Evolutionary conservation across 2,797 vertebrate genomes (phyloP), one percentile per base, ranked within the genome.

Genomic region (Poeciliopsis infans): DNA sequence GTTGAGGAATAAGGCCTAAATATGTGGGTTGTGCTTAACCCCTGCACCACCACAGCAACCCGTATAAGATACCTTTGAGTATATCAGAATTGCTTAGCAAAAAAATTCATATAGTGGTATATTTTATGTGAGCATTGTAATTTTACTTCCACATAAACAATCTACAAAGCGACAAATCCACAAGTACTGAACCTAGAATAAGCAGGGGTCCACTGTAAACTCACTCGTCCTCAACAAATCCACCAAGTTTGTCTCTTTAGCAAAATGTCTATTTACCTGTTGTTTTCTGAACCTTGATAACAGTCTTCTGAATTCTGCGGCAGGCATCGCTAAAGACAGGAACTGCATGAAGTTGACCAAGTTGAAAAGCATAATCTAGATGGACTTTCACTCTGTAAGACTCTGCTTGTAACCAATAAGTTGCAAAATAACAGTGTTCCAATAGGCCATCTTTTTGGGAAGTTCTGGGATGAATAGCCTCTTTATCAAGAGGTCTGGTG

Each of bases 401-500:
- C 36, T 68, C 33, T 39, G 18, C 36, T 18, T 11, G 18, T 33
- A 68, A 41, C 3, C 25, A 25, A 25, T 41, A 41, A 41, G 61
- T 3, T 36, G 15, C 16, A 18, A 64, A 64, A 61, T 31, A 15
- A 25, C 28, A 61, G 12, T 6, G 20, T 12, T 53, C 2, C 7
- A 41, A 53, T 20, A 20, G 2, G 23, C 25, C 4, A n/a, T 1
- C 20, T 2, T 46, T 13, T 47, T n/a, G 55, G 45, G 51, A 66
- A 64, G 28, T 28, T 12, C 36, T 18, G n/a, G 51, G 43, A 6
- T 47, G 33, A 75, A 20, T 61, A 49, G n/a, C 53, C 51, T 59
- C 7, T 73, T 45, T 46, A 1, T 47, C 23, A 66, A 77, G 43
- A 6, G 47, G 45, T 69, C 66, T 64, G 41, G 25, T 86, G 85